phyloP scores from a whole-genome alignment of 1,140 invertebrate genomes.

The Panulirus ornatus region DNA sequence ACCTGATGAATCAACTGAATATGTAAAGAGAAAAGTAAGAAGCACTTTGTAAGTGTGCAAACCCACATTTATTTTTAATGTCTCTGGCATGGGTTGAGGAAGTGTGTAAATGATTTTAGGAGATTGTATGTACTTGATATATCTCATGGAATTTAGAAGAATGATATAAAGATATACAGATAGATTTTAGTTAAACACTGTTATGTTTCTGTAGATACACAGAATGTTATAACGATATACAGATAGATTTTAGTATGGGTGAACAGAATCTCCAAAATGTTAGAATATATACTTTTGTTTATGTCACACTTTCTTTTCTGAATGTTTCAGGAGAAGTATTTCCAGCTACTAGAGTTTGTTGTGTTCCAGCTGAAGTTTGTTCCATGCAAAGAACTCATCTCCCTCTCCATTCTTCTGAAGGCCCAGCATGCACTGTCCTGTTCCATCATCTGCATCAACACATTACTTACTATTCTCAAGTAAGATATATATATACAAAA shows the following conservation, averaged over 20 bases:
- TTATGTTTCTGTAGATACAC: neutral
- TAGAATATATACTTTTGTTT: neutral
- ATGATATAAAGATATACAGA: neutral
- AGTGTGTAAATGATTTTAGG: too few species aligned
- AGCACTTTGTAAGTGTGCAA: too few species aligned
- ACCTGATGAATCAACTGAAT: too few species aligned
- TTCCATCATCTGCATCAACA: conserved; percentile 77
- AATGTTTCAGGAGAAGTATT: conserved; percentile 89
- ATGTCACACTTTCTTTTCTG: conserved; percentile 57
- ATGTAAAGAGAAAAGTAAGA: too few species aligned
- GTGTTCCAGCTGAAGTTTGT: conserved; percentile 99
- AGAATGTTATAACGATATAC: neutral
- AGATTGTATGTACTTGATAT: too few species aligned
- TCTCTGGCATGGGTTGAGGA: too few species aligned
- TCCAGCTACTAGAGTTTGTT: conserved; percentile 96
- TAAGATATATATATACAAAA: too few species aligned
- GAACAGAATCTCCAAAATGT: neutral
- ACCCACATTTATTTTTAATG: too few species aligned
- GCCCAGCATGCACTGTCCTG: conserved; percentile 84
- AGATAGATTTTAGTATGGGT: neutral
- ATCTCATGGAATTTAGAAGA: too few species aligned
- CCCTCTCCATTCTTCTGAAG: conserved; percentile 94
- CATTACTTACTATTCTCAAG: conserved; percentile 91
- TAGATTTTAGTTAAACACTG: neutral
- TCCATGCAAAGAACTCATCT: conserved; percentile 98